These are phyloP conservation scores for Copsychus sechellarum DNA, from an alignment of 2,113 vertebrate genomes.

Conservation along the genomic window DNA sequence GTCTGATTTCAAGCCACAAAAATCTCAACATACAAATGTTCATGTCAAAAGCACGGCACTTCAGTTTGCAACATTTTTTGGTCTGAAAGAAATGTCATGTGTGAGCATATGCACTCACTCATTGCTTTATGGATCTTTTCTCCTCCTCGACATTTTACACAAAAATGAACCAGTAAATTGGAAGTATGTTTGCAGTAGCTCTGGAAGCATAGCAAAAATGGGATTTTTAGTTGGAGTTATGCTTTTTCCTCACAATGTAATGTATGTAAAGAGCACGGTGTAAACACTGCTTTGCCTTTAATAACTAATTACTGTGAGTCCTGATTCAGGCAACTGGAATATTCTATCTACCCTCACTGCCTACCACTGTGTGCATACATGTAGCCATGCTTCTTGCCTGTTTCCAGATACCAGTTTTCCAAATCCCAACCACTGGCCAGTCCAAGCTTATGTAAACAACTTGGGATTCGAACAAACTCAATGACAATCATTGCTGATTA, in stretches of 20 bases:
- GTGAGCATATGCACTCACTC: background rate
- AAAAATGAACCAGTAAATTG: accelerated
- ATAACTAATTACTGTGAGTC: background rate
- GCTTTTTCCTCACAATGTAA: background rate
- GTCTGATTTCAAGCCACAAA: background rate
- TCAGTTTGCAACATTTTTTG: background rate
- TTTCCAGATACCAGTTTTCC: background rate
- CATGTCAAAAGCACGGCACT: background rate
- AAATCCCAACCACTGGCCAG: background rate
- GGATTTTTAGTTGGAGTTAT: background rate
- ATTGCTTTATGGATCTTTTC: background rate
- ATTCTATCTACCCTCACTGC: background rate
- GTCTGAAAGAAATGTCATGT: background rate
- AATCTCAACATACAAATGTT: background rate
- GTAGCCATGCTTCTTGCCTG: background rate
- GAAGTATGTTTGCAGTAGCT: background rate
- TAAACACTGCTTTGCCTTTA: background rate
- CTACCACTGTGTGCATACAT: background rate
- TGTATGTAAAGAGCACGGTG: background rate
- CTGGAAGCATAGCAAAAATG: background rate
- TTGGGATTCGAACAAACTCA: background rate
- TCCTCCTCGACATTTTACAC: background rate
- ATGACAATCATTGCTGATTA: conserved; percentile 34
- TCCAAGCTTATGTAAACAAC: conserved; percentile 12
- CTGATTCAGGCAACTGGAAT: background rate